phyloP scores from a whole-genome alignment of 2,797 vertebrate species.

The Smutsia gigantea region DNA sequence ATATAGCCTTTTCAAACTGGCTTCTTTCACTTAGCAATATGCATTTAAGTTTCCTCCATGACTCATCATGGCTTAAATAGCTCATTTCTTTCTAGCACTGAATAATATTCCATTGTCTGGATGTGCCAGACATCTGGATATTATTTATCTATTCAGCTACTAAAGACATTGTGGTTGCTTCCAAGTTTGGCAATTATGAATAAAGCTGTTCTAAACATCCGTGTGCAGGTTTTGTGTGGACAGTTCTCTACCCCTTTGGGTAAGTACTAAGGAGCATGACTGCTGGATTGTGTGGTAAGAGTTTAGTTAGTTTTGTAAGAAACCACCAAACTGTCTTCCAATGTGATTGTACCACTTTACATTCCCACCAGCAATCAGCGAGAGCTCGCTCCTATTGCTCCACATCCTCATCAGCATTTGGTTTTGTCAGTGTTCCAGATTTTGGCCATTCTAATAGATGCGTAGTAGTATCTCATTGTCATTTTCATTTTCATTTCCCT shows the following conservation, averaged over 20 bases:
- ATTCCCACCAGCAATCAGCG: not conserved
- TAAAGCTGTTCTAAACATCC: not conserved
- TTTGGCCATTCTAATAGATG: not conserved
- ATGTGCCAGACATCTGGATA: not conserved
- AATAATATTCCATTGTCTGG: not conserved
- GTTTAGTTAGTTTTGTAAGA: not conserved
- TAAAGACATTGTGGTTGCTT: not conserved
- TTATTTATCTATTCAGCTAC: not conserved
- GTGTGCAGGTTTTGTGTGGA: not conserved
- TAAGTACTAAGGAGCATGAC: not conserved
- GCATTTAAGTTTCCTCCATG: not conserved
- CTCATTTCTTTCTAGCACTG: not conserved
- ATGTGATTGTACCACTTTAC: not conserved
- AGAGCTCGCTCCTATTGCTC: not conserved
- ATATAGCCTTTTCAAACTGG: not conserved
- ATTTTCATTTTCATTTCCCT: not conserved
- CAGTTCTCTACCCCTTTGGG: not conserved
- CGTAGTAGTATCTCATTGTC: not conserved
- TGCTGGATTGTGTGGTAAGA: not conserved
- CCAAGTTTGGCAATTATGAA: not conserved
- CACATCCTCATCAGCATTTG: not conserved
- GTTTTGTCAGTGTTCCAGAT: not conserved
- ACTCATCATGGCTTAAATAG: not conserved
- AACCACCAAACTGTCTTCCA: not conserved
- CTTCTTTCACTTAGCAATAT: not conserved